These are phyloP conservation scores for Lepisosteus oculatus DNA, from an alignment of 2,113 vertebrate species.

Conservation along the genomic window DNA sequence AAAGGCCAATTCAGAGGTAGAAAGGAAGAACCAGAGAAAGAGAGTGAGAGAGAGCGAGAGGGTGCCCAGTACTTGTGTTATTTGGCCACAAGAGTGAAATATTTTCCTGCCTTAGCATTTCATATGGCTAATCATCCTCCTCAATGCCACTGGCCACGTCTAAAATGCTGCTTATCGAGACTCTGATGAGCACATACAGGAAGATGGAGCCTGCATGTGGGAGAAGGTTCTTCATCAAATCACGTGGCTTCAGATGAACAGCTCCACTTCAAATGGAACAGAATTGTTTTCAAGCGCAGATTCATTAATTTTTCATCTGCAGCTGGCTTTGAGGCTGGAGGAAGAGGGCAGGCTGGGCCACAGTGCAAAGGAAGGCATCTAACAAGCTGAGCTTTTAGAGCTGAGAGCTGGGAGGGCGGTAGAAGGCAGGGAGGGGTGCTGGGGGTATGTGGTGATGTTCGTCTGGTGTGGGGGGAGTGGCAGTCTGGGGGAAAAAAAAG, in stretches of 20 bases:
- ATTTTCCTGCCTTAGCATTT: background rate
- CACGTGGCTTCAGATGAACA: conserved; percentile 58
- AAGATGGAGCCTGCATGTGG: conserved; percentile 32
- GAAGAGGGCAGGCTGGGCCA: conserved; percentile 40
- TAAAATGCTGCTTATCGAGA: conserved; percentile 39
- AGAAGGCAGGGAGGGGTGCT: conserved; percentile 15
- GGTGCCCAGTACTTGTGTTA: background rate
- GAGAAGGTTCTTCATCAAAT: conserved; percentile 54
- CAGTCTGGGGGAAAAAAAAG: conserved; percentile 45
- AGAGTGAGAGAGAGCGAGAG: background rate
- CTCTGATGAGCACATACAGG: conserved; percentile 30
- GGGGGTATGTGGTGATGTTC: too few species aligned
- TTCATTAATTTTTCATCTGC: conserved; percentile 75
- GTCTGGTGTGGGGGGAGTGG: conserved; percentile 31
- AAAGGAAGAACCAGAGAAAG: conserved; percentile 7
- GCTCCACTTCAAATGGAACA: conserved; percentile 64
- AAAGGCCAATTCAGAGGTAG: background rate
- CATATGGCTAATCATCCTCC: conserved; percentile 23
- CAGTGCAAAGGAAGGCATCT: conserved; percentile 46
- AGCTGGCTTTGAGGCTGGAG: conserved; percentile 60
- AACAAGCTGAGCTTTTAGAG: conserved; percentile 52
- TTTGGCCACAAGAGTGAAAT: background rate
- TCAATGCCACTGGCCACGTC: conserved; percentile 17
- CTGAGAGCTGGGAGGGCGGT: conserved; percentile 29
- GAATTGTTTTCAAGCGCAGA: conserved; percentile 56